These are phyloP conservation scores for Eulimnadia texana DNA, from an alignment of 1,140 invertebrate species.

Conservation along the genomic window DNA sequence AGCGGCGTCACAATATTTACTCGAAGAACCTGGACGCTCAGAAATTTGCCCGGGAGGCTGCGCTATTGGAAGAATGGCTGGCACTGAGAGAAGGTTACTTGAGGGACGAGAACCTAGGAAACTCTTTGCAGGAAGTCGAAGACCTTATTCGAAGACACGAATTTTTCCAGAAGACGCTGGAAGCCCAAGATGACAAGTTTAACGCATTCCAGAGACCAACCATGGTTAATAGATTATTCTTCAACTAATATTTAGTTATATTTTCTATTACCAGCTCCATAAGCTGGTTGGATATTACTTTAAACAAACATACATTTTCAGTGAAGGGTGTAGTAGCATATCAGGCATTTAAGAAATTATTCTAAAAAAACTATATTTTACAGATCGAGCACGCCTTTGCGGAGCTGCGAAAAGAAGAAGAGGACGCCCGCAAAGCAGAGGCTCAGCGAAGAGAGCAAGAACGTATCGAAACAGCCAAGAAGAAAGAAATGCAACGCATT, in stretches of 20 bases:
- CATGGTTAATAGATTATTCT: conserved; percentile 39
- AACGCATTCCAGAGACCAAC: conserved; percentile 68
- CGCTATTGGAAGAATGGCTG: conserved; percentile 28
- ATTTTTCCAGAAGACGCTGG: conserved; percentile 80
- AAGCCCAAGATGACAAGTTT: conserved; percentile 79
- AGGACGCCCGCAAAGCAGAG: conserved; percentile 51
- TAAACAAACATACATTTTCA: too few species aligned
- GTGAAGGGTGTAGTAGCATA: too few species aligned
- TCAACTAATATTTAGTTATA: too few species aligned
- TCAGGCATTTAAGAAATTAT: too few species aligned
- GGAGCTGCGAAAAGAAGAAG: conserved; percentile 54
- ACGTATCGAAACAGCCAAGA: conserved; percentile 58
- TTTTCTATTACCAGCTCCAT: too few species aligned
- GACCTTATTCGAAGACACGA: conserved; percentile 73
- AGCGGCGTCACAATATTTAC: conserved; percentile 55
- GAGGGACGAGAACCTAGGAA: conserved; percentile 63
- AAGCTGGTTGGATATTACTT: too few species aligned
- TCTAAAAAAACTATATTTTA: conserved; percentile 15
- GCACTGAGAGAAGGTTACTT: conserved; percentile 52
- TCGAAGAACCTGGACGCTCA: conserved; percentile 76
- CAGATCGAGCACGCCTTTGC: conserved; percentile 63
- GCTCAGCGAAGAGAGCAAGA: conserved; percentile 59
- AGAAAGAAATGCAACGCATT: conserved; percentile 70
- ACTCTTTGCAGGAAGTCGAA: conserved; percentile 76
- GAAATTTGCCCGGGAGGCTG: conserved; percentile 28